A percentile compares a stretch with the other conserved stretches of the same genome.
phyloP scores from a whole-genome alignment of 2,797 vertebrate genomes.

The Morus bassanus region DNA sequence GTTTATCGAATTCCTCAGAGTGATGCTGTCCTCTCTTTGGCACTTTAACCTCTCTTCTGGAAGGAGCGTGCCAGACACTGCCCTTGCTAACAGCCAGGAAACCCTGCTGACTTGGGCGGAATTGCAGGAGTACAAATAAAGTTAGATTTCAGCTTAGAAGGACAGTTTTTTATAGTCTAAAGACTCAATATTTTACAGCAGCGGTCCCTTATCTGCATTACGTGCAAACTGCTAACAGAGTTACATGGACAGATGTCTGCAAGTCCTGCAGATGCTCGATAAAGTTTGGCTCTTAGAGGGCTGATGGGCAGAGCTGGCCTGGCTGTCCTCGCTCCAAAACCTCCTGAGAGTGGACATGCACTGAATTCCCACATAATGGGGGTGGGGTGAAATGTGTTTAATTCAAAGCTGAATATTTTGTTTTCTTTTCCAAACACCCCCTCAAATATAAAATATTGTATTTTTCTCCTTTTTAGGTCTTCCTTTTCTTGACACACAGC shows the following conservation, averaged over 20 bases:
- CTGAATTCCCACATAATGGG: not conserved
- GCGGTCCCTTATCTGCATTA: not conserved
- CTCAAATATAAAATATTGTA: not conserved
- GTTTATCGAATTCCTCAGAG: conserved; percentile 25
- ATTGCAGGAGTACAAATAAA: conserved; percentile 25
- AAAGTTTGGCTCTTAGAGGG: not conserved
- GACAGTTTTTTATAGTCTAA: conserved; percentile 35
- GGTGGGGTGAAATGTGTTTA: not conserved
- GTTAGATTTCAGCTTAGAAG: conserved; percentile 55
- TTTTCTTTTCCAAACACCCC: not conserved
- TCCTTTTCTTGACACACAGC: not conserved
- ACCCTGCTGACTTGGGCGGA: conserved; percentile 53
- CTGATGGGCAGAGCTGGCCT: not conserved
- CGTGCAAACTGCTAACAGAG: not conserved
- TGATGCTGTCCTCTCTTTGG: conserved; percentile 39
- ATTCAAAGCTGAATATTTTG: not conserved
- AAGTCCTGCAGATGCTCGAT: not conserved
- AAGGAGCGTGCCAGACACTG: not conserved
- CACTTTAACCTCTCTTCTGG: conserved; percentile 44
- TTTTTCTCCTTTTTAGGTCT: not conserved
- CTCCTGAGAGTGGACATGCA: not conserved
- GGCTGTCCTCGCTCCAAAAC: not conserved
- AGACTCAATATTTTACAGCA: conserved; percentile 26
- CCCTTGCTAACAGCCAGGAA: conserved; percentile 50
- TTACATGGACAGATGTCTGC: not conserved